phyloP scores from a whole-genome alignment of 2,113 vertebrate genomes.

The Sciurus niger region DNA sequence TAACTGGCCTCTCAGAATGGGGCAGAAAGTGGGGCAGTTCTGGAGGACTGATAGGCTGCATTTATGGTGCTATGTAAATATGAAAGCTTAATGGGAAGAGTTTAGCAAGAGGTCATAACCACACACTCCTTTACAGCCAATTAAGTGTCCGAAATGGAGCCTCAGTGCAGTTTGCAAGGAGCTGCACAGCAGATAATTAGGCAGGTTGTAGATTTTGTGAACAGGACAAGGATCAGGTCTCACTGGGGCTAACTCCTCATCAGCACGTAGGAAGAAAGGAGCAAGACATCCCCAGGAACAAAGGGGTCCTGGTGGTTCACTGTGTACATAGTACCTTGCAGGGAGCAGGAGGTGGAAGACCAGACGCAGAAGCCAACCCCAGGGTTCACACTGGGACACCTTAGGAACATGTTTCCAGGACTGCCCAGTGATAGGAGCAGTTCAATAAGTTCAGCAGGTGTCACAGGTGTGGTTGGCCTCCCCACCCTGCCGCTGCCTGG shows the following conservation, averaged over 20 bases:
- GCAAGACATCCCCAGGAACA: no score
- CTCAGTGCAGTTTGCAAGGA: neutral
- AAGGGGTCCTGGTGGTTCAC: neutral
- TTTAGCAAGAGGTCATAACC: constrained; percentile 61
- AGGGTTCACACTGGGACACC: no score
- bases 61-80: constrained; percentile 60
- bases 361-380: no score
- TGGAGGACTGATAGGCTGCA: constrained; percentile 42
- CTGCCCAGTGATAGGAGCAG: neutral
- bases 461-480: neutral
- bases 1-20: constrained; percentile 29
- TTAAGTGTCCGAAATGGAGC: constrained; percentile 52
- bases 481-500: neutral
- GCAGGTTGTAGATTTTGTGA: neutral
- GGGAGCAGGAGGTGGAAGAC: neutral
- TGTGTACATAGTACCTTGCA: no score
- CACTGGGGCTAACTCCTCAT: neutral
- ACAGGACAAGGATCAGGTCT: neutral
- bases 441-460: neutral
- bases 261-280: neutral
- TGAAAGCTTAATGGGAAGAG: constrained; percentile 52
- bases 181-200: neutral
- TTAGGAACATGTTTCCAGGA: neutral
- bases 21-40: constrained; percentile 40
- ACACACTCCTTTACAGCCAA: neutral